These are phyloP conservation scores for Asteroscopus sphinx DNA, from an alignment of 2,888 invertebrate genomes.

Conservation along the genomic window DNA sequence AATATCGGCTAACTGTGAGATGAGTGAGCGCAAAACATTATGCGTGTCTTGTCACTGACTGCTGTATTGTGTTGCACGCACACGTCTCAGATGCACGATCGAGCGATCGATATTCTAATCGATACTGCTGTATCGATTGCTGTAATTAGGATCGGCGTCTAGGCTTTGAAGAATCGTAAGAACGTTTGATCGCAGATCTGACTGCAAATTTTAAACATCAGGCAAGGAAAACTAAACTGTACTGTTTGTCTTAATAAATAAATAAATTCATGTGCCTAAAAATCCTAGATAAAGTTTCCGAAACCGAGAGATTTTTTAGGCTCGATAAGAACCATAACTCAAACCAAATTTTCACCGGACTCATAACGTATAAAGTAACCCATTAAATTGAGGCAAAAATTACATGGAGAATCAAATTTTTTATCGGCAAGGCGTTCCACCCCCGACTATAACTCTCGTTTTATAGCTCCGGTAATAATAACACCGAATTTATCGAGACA, in stretches of 20 bases:
- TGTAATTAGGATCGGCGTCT: slow-evolving; percentile 32
- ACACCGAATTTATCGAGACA: slow-evolving; percentile 67
- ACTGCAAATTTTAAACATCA: no score
- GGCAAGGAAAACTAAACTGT: no score
- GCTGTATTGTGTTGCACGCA: slow-evolving; percentile 52
- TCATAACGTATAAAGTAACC: slow-evolving; percentile 61
- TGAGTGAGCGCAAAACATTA: slow-evolving; percentile 62
- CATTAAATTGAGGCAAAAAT: slow-evolving; percentile 69
- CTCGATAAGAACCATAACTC: slow-evolving; percentile 28
- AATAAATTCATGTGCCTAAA: no score
- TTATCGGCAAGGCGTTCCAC: slow-evolving; percentile 64
- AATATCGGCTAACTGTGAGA: slow-evolving; percentile 64
- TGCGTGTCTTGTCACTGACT: slow-evolving; percentile 53
- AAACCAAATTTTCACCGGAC: slow-evolving; percentile 44
- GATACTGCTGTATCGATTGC: slow-evolving; percentile 39
- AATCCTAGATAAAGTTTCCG: no score
- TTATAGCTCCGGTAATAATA: slow-evolving; percentile 66
- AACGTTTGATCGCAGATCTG: no score
- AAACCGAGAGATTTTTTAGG: background rate
- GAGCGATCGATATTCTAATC: slow-evolving; percentile 50
- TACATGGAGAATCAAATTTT: slow-evolving; percentile 66
- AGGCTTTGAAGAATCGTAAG: no score
- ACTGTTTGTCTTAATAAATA: no score
- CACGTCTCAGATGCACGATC: slow-evolving; percentile 41
- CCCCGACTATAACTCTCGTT: slow-evolving; percentile 64